A percentile compares a stretch with the other conserved stretches of the same genome.
These are phyloP conservation scores for Iselma pallidipennis DNA, from an alignment of 2,888 invertebrate genomes.

Conservation along the genomic window DNA sequence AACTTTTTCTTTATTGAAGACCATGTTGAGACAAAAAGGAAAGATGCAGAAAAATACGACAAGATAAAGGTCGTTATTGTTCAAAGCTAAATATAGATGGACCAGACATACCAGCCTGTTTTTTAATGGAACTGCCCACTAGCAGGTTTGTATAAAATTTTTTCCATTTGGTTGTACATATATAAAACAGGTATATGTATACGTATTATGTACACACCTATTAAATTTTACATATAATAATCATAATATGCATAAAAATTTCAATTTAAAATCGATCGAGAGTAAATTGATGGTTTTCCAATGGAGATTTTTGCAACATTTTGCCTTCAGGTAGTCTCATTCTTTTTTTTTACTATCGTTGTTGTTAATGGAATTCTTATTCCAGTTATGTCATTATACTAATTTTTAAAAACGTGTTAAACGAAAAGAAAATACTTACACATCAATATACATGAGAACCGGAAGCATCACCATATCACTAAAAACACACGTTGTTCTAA, in stretches of 20 bases:
- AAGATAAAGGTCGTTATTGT: neutral
- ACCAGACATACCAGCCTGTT: slow-evolving; percentile 1
- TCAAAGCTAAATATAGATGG: neutral
- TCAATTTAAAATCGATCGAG: neutral
- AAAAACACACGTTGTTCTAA: no score
- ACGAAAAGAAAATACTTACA: no score
- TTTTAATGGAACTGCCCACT: neutral
- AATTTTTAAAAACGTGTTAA: neutral
- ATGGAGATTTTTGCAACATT: neutral
- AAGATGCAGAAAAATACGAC: neutral
- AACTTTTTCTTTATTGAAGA: neutral
- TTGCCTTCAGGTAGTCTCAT: no score
- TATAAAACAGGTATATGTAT: neutral
- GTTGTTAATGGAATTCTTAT: neutral
- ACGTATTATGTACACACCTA: neutral
- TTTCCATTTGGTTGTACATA: neutral
- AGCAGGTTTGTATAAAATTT: neutral
- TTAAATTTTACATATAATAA: neutral
- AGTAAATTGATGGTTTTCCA: neutral
- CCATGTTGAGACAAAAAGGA: neutral
- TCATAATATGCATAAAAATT: neutral
- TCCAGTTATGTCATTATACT: neutral
- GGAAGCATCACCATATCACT: no score
- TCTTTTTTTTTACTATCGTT: no score
- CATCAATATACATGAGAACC: no score